phyloP scores from a whole-genome alignment of 35 echinoderm and acorn worm genomes.

The Stichopus chloronotus region DNA sequence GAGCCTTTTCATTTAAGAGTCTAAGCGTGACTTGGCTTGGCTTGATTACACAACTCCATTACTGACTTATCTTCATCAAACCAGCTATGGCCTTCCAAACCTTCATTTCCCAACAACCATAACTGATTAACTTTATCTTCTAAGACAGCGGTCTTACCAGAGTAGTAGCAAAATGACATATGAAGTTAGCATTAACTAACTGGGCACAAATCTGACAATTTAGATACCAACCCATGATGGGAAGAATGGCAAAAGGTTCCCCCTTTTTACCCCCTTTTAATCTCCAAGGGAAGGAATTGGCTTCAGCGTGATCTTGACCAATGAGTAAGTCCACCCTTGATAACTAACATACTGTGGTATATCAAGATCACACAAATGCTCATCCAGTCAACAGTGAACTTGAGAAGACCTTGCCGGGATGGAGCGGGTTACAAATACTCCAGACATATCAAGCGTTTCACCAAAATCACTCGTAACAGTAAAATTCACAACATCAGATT shows the following conservation, averaged over 20 bases:
- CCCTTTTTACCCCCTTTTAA: background rate
- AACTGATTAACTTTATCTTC: slow-evolving; percentile 27
- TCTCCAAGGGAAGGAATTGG: slow-evolving; percentile 25
- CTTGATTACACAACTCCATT: slow-evolving; percentile 19
- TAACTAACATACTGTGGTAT: background rate
- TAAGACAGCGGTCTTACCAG: background rate
- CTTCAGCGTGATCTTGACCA: slow-evolving; percentile 38
- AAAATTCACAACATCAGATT: slow-evolving; percentile 29
- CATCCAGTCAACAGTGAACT: background rate
- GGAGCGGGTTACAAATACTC: slow-evolving; percentile 39
- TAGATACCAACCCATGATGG: slow-evolving; percentile 28
- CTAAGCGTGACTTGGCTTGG: slow-evolving; percentile 14
- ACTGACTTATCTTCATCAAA: slow-evolving; percentile 7
- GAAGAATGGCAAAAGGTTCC: background rate
- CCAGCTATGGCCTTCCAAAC: slow-evolving; percentile 23
- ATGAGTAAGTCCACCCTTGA: slow-evolving; percentile 17
- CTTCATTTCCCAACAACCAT: slow-evolving; percentile 19
- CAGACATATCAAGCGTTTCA: slow-evolving; percentile 33
- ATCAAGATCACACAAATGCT: slow-evolving; percentile 33
- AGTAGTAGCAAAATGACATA: slow-evolving; percentile 30
- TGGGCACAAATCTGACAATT: slow-evolving; percentile 10
- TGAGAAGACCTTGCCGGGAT: slow-evolving; percentile 47
- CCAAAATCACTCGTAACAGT: slow-evolving; percentile 19
- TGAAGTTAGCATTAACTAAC: background rate
- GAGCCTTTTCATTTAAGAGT: slow-evolving; percentile 21